Evolutionary conservation across 2,797 vertebrate species (phyloP).

Genomic region (Fistularia tabacaria): DNA sequence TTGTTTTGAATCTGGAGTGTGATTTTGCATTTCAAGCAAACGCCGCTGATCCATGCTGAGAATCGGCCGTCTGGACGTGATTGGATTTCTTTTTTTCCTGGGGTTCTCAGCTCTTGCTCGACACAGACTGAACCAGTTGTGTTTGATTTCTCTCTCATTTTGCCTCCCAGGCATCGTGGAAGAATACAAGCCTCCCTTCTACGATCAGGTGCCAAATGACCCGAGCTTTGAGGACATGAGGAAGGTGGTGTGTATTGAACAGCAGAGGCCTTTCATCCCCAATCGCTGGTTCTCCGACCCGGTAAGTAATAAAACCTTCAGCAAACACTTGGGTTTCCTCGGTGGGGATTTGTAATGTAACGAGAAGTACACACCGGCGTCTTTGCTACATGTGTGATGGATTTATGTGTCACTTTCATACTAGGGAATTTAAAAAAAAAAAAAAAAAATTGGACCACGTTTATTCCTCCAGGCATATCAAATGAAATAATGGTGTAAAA

Average conservation of each 20-base stretch:
- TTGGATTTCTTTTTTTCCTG: too few relatives aligned
- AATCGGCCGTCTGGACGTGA: too few relatives aligned
- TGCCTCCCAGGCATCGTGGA: conserved; percentile 76
- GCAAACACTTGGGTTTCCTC: neutral
- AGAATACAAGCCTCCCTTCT: conserved; percentile 82
- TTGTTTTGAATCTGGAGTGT: too few relatives aligned
- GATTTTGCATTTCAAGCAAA: too few relatives aligned
- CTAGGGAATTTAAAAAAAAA: too few relatives aligned
- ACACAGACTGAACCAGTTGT: neutral
- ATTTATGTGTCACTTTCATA: too few relatives aligned
- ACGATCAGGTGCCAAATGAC: conserved; percentile 82
- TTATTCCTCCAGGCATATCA: too few relatives aligned
- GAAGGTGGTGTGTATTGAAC: conserved; percentile 83
- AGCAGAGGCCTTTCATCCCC: conserved; percentile 81
- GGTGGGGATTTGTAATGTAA: neutral
- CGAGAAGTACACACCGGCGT: too few relatives aligned
- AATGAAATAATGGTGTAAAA: too few relatives aligned
- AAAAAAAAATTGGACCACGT: too few relatives aligned
- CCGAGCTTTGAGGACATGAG: conserved; percentile 85
- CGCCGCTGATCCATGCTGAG: too few relatives aligned
- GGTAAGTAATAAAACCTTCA: conserved; percentile 54
- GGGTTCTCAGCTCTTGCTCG: neutral
- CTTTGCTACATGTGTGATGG: neutral
- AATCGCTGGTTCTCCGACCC: conserved; percentile 85
- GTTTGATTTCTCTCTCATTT: neutral